These are phyloP conservation scores for Calidris pugnax DNA, from an alignment of 2,113 vertebrate species.

Conservation along the genomic window DNA sequence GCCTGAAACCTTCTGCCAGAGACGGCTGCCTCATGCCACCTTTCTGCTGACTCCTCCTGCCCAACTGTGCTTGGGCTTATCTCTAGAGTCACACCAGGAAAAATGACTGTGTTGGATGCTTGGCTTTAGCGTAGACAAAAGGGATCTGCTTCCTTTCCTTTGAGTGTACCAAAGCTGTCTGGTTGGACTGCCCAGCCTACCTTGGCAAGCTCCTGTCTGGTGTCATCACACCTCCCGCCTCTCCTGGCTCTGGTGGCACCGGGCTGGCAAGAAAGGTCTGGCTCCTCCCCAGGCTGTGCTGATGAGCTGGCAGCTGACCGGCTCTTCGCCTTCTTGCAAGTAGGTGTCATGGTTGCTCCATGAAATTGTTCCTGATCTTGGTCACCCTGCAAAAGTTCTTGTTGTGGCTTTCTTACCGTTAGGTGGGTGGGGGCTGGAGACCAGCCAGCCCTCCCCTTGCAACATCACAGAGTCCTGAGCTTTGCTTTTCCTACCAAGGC, in stretches of 20 bases:
- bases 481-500: background rate
- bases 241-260: background rate
- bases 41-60: background rate
- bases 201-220: background rate
- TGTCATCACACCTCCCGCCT: background rate
- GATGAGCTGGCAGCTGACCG: background rate
- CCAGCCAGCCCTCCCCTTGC: background rate
- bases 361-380: background rate
- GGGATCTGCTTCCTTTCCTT: background rate
- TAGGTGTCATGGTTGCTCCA: background rate
- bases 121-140: background rate
- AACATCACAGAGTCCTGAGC: background rate
- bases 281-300: fast-evolving
- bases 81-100: background rate
- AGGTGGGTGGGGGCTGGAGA: background rate
- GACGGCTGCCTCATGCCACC: background rate
- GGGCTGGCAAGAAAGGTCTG: background rate
- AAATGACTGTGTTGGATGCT: background rate
- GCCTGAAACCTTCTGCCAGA: background rate
- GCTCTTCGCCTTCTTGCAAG: background rate
- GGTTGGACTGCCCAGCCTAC: background rate
- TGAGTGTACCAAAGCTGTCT: background rate
- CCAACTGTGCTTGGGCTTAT: background rate
- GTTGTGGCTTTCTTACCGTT: fast-evolving
- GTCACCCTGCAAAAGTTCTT: background rate